Conservation (phyloP, 30 jellyfish, hydroid and myxozoan genomes). For the Aurelia aurita region DNA sequence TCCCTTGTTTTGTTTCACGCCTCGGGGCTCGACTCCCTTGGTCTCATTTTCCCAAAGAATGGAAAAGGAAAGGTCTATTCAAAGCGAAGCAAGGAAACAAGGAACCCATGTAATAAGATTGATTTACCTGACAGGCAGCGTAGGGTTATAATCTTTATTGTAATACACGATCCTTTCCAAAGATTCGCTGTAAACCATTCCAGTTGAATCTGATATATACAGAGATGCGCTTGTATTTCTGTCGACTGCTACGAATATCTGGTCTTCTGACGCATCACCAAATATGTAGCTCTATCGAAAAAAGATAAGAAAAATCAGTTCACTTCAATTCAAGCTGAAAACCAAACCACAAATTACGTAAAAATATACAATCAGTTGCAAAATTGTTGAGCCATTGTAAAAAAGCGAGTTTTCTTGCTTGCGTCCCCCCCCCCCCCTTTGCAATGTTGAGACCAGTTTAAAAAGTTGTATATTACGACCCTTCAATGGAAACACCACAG, state of each 20-base stretch:
- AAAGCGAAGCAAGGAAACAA: too few species aligned
- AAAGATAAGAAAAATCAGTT: neutral
- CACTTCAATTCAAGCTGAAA: neutral
- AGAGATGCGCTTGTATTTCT: slow-evolving; percentile 58
- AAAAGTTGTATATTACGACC: too few species aligned
- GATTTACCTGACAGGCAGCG: slow-evolving; percentile 65
- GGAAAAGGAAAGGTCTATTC: too few species aligned
- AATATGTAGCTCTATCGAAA: slow-evolving; percentile 70
- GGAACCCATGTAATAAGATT: too few species aligned
- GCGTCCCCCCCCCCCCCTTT: too few species aligned
- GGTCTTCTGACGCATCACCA: slow-evolving; percentile 96
- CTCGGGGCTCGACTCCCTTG: too few species aligned
- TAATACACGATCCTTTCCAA: slow-evolving; percentile 69
- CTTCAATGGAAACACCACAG: too few species aligned
- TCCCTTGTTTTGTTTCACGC: too few species aligned
- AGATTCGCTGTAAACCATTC: slow-evolving; percentile 73
- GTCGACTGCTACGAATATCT: slow-evolving; percentile 89
- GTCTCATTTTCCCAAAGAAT: too few species aligned
- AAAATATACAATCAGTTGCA: neutral
- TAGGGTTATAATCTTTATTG: slow-evolving; percentile 73
- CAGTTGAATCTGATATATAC: slow-evolving; percentile 86
- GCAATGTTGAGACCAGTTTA: too few species aligned
- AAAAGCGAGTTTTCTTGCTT: too few species aligned
- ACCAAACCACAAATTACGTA: neutral
- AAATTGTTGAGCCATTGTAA: too few species aligned